These are phyloP conservation scores for Cuniculus paca DNA, from an alignment of 2,797 vertebrate genomes.

Conservation along the genomic window DNA sequence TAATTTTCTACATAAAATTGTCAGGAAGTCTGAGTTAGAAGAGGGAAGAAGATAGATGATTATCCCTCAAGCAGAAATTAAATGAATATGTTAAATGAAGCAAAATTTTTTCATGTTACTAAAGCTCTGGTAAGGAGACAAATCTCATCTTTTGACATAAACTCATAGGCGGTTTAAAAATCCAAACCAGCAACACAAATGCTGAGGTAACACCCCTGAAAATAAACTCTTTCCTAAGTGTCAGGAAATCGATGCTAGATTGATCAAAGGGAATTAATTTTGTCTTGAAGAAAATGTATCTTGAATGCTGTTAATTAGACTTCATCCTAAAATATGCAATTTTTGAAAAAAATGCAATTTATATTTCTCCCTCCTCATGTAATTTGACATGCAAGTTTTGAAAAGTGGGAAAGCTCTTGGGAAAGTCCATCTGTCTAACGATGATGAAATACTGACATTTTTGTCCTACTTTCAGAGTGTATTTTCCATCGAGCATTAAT, in stretches of 20 bases:
- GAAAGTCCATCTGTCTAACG: background rate
- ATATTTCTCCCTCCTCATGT: background rate
- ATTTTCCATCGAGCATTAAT: slow-evolving; percentile 51
- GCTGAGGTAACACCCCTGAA: slow-evolving; percentile 72
- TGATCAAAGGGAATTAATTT: slow-evolving; percentile 57
- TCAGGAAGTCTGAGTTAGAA: slow-evolving; percentile 69
- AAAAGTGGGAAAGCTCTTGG: slow-evolving; percentile 39
- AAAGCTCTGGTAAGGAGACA: slow-evolving; percentile 65
- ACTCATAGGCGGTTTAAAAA: slow-evolving; percentile 57
- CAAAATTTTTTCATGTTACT: slow-evolving; percentile 64
- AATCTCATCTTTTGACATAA: slow-evolving; percentile 72
- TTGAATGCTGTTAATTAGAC: slow-evolving; percentile 58
- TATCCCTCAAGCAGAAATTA: slow-evolving; percentile 71
- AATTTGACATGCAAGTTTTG: slow-evolving; percentile 32
- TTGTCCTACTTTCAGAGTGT: background rate
- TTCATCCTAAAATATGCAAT: slow-evolving; percentile 40
- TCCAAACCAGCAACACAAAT: slow-evolving; percentile 53
- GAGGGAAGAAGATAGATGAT: slow-evolving; percentile 55
- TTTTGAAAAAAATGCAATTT: slow-evolving; percentile 64
- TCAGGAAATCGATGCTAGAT: slow-evolving; percentile 65
- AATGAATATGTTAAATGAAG: slow-evolving; percentile 74
- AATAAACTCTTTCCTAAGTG: slow-evolving; percentile 55
- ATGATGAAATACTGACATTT: slow-evolving; percentile 37
- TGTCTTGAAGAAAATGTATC: slow-evolving; percentile 57
- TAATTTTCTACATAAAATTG: slow-evolving; percentile 85